Base-by-base conservation (phyloP, 1,140 invertebrate species). In the Drosophila sturtevanti region DNA sequence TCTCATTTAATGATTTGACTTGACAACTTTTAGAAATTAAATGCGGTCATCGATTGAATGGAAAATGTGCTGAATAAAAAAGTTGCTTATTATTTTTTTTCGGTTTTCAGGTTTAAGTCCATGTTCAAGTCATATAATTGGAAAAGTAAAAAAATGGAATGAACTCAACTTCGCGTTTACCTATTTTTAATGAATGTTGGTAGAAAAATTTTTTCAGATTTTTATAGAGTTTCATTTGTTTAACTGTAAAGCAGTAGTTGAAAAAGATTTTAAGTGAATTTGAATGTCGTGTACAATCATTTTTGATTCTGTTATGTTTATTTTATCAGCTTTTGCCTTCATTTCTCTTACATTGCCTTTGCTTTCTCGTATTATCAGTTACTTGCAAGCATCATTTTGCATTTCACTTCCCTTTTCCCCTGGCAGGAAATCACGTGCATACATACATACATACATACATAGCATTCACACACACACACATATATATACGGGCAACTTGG, bases 301-400 rank as follows among this genome's bases (percentile, higher is more conserved):
- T 54, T 37, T 62, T 62, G 24, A 14, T 12, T 31, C 14, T 54
- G 34, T 38, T 54, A 14, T 31, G 18, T 31, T 52, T 41, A 31
- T 21, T 31, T 64, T 14, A 56, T 56, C 54, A 35, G 54, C 14
- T 34, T 35, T 34, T 31, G 27, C 27, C 54, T 34, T 56, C 54
- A 35, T 56, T 56, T 35, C 27, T 35, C 14, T 48, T n/a, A 52
- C 58, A 22, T 41, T 54, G 31, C 16, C 54, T 34, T 14, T 38
- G 11, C 58, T 68, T 34, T 64, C 61, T 51, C 55, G 63, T 73
- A 90, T 90, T 90, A 90, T 90, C 87, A 89, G 87, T 86, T 84
- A 78, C 70, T 90, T 90, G 89, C 87, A 90, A 90, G 87, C 82
- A 90, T 75, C 82, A 90, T 75, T 90, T 90, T 90, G 86, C 87